Evolutionary conservation across 2,113 vertebrate genomes (phyloP).

Genomic region (Heterotilapia buettikoferi): DNA sequence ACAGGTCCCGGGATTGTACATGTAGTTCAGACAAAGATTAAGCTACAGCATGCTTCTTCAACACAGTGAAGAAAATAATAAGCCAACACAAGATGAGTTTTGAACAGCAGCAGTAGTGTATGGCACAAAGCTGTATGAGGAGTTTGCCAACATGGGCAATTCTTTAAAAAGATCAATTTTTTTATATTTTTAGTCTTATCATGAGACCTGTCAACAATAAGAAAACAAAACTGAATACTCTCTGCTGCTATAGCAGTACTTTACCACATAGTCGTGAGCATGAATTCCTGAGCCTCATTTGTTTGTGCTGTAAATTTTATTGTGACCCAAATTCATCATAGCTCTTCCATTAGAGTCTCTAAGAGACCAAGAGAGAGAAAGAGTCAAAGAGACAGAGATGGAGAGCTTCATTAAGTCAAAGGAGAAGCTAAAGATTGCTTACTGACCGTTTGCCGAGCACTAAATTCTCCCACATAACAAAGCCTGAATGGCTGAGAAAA

Average conservation of each 20-base stretch:
- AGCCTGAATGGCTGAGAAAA: conserved; percentile 64
- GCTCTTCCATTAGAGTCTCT: neutral
- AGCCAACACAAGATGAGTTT: neutral
- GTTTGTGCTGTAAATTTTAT: neutral
- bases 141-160: neutral
- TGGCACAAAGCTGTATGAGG: neutral
- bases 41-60: neutral
- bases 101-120: neutral
- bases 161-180: neutral
- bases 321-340: neutral
- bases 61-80: neutral
- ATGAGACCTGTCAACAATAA: neutral
- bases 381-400: neutral
- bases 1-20: neutral
- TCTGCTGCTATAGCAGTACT: neutral
- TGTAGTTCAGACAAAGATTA: neutral
- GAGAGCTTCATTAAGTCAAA: conserved; percentile 59
- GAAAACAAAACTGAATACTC: neutral
- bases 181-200: neutral
- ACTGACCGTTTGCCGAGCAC: conserved; percentile 62
- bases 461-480: conserved; percentile 73
- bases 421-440: conserved; percentile 33
- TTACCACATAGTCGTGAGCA: neutral
- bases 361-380: neutral
- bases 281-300: neutral